Evolutionary conservation across 2,888 invertebrate genomes (phyloP), one percentile per base, ranked within the genome.

Genomic region (Lacanobia oleracea): DNA sequence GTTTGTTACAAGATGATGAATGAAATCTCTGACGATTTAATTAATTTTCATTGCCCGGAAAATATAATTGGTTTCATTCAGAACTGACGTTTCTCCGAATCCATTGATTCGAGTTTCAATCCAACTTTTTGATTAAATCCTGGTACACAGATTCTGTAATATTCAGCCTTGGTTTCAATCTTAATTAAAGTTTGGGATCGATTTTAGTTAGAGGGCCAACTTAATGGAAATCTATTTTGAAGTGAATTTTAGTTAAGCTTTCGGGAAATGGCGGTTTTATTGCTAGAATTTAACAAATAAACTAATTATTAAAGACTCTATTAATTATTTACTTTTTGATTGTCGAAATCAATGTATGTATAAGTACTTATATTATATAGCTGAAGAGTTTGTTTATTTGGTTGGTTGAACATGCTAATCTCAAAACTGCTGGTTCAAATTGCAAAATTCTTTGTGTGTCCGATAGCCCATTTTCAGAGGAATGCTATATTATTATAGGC

Each of bases 151-250:
- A n/a, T 48, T 51, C 50, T 72, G 72, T 45, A 27, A 62, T 51
- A 48, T 62, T 62, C 45, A 51, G 21, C 16, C 10, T 45, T 45
- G 23, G 50, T 21, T 56, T 40, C 56, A 45, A 71, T 50, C 23
- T 56, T 71, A 70, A 61, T 78, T 71, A 61, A 75, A 78, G 7
- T 61, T 56, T 61, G 4, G 37, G 33, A 77, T 56, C 18, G 43
- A 37, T 75, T 56, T 56, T 21, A 16, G 23, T 21, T 60, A 1
- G 40, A 18, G 18, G 40, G 6, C 14, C 16, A 27, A 3, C 21
- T 27, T 48, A 10, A 56, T 54, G 21, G 40, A 33, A 40, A 23
- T 43, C 2, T 7, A 43, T 60, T 7, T 72, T 9, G 23, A 23
- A 71, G 9, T 10, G 10, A 10, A 18, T 53, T 37, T 14, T 43